Conservation (phyloP, 1,140 invertebrate genomes). For the Drosophila punjabiensis region DNA sequence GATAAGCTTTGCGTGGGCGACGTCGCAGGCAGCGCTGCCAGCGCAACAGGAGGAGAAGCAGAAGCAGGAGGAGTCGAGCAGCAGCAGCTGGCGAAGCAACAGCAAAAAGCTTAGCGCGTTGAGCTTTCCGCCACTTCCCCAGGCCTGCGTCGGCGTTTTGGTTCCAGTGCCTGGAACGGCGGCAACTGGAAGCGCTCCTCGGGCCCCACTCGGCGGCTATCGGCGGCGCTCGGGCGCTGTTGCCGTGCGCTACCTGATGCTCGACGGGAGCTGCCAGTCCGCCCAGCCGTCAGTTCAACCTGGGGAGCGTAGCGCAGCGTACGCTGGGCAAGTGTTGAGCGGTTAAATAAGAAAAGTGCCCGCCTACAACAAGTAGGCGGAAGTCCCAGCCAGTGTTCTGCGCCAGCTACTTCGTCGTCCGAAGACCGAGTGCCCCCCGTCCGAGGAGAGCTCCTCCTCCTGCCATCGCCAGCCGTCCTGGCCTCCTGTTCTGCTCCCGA, state of each 20-base stretch:
- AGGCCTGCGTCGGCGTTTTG: slow-evolving; percentile 37
- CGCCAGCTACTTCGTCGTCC: slow-evolving; percentile 70
- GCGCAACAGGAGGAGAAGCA: slow-evolving; percentile 57
- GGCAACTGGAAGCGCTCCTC: slow-evolving; percentile 47
- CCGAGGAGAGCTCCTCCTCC: slow-evolving; percentile 10
- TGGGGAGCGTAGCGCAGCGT: slow-evolving; percentile 80
- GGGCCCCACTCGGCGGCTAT: slow-evolving; percentile 3
- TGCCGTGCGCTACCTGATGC: slow-evolving; percentile 34
- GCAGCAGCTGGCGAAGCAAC: slow-evolving; percentile 55
- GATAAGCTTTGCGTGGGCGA: slow-evolving; percentile 60
- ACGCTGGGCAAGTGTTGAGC: slow-evolving; percentile 77
- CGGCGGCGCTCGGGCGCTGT: slow-evolving; percentile 11
- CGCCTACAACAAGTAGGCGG: slow-evolving; percentile 73
- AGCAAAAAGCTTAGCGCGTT: slow-evolving; percentile 50
- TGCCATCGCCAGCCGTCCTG: slow-evolving; percentile 26
- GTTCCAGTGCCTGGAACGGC: slow-evolving; percentile 42
- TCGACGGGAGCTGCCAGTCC: slow-evolving; percentile 37
- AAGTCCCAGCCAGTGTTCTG: slow-evolving; percentile 76
- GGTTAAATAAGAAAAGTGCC: slow-evolving; percentile 84
- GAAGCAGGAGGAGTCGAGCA: slow-evolving; percentile 1
- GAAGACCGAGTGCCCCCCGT: slow-evolving; percentile 51
- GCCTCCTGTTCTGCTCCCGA: slow-evolving; percentile 26
- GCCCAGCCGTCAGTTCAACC: slow-evolving; percentile 76
- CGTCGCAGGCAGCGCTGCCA: slow-evolving; percentile 28
- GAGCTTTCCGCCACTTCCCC: slow-evolving; percentile 64